Base-by-base conservation (phyloP, 2,797 vertebrate genomes). In the Manis pentadactyla region DNA sequence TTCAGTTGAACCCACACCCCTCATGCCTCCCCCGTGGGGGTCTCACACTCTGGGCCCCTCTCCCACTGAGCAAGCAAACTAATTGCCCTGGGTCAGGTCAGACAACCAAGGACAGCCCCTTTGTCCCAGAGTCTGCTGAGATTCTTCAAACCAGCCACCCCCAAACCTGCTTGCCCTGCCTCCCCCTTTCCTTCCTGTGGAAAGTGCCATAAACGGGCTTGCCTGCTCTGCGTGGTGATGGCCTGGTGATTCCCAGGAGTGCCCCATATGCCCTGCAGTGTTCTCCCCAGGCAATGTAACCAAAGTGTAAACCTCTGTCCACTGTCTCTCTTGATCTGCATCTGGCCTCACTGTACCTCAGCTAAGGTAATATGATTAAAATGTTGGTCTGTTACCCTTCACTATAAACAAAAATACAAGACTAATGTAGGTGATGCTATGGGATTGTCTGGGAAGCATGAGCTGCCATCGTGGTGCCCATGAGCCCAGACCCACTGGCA, bases 391-490 rank as follows among this genome's bases (percentile, higher is more conserved):
- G 49, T 29, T 57, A 81, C 14, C 3, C 85, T 95, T 82, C 8
- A 29, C 34, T 61, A 49, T 79, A 63, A 92, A 86, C n/a, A 86
- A 93, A 85, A 94, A 31, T 37, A 63, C 78, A 77, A 84, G 92
- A 31, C 27, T 64, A 46, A 66, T 51, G 39, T 61, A 49, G 61
- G 69, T 46, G n/a, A 31, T 42, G 25, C 11, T 55, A n/a, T 27
- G 18, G 57, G 42, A 46, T 46, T 2, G 5, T 23, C 75, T 8
- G 7, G 59, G n/a, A 83, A 74, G 46, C 17, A 29, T 2, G 34
- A 82, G 49, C n/a, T 21, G 37, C 11, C 29, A 46, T 29, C 42
- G 21, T 19, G 15, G 61, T 21, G 5, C 34, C 3, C 14, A 25
- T 3, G 25, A 77, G 13, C 66, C 55, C n/a, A 23, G 53, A 42